Conservation (phyloP, 2,797 vertebrate genomes). For the Notamacropus eugenii region DNA sequence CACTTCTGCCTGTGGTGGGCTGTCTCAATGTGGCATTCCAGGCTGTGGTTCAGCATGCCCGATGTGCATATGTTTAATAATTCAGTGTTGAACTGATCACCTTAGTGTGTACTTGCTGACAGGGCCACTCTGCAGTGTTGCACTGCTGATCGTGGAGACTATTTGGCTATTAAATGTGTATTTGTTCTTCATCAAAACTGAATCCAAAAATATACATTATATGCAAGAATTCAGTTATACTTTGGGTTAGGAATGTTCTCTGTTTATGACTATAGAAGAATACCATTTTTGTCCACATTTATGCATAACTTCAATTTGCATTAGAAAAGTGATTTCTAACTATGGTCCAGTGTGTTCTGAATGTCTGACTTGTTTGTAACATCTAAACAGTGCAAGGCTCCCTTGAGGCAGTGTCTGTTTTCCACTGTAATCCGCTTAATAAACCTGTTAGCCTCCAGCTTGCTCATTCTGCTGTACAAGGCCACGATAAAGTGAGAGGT, state of each 20-base stretch:
- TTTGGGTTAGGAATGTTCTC: slow-evolving; percentile 65
- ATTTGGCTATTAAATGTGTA: not conserved
- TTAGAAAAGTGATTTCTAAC: slow-evolving; percentile 63
- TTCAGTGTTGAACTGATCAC: not conserved
- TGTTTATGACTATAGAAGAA: slow-evolving; percentile 41
- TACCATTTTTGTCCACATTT: slow-evolving; percentile 57
- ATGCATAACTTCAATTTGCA: slow-evolving; percentile 66
- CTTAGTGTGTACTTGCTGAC: not conserved
- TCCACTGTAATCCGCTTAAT: slow-evolving; percentile 74
- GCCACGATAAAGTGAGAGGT: slow-evolving; percentile 70
- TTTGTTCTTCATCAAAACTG: slow-evolving; percentile 33
- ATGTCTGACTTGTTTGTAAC: slow-evolving; percentile 80
- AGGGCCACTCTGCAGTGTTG: not conserved
- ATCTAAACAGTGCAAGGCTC: slow-evolving; percentile 77
- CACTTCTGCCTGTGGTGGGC: not conserved
- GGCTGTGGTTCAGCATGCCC: not conserved
- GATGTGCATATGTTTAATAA: not conserved
- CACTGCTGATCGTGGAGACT: not conserved
- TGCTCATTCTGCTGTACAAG: slow-evolving; percentile 59
- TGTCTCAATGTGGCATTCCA: not conserved
- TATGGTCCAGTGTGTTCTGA: slow-evolving; percentile 74
- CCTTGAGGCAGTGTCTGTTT: slow-evolving; percentile 81
- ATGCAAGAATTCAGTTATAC: slow-evolving; percentile 7
- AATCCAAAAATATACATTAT: slow-evolving; percentile 46
- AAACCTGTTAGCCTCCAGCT: slow-evolving; percentile 71